phyloP scores from a whole-genome alignment of 2,797 vertebrate species.

The Australoheros facetus region DNA sequence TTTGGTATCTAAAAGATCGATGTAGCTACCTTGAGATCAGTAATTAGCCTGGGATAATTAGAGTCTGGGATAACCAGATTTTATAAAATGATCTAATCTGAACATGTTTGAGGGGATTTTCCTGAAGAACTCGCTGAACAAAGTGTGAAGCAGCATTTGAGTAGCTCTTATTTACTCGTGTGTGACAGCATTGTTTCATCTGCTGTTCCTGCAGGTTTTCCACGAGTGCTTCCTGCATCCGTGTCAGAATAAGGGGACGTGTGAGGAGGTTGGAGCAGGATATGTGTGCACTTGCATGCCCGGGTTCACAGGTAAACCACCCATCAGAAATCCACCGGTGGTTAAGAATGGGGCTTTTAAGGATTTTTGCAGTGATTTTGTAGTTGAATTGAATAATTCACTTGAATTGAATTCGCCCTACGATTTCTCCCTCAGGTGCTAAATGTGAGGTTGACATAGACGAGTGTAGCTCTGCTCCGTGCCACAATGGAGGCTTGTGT shows the following conservation, averaged over 20 bases:
- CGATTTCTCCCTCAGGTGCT: constrained; percentile 82
- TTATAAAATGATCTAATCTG: neutral
- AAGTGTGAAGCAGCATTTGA: neutral
- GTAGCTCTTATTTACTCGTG: neutral
- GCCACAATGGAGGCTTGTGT: constrained; percentile 89
- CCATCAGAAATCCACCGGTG: neutral
- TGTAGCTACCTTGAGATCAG: too few species aligned
- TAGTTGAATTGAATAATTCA: too few species aligned
- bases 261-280: constrained; percentile 92
- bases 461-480: constrained; percentile 91
- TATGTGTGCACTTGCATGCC: constrained; percentile 91
- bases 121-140: neutral
- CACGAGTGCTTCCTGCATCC: constrained; percentile 97
- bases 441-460: constrained; percentile 95
- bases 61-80: neutral
- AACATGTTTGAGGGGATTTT: neutral
- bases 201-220: constrained; percentile 84
- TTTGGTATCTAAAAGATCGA: too few species aligned
- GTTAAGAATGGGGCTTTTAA: too few species aligned
- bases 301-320: constrained; percentile 90
- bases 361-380: too few species aligned
- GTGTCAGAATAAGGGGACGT: constrained; percentile 92
- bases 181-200: neutral
- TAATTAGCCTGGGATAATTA: too few species aligned
- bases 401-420: neutral